Evolutionary conservation across 2,888 invertebrate genomes (phyloP), one percentile per base, ranked within the genome.

Genomic region (Ethmia dodecea): DNA sequence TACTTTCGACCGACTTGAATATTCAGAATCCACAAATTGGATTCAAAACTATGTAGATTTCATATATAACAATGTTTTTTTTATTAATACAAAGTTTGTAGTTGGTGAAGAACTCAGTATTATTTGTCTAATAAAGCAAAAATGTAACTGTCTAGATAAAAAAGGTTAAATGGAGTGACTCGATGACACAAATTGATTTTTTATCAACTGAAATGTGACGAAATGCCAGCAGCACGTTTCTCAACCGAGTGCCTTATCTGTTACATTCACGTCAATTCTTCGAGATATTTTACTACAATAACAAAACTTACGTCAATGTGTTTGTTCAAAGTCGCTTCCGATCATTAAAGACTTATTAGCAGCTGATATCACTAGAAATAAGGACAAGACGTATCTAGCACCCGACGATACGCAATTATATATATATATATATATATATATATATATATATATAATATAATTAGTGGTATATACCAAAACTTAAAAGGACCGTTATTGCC

Each of bases 101-200:
- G 10, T 6, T 11, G 5, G 3, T 26, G 4, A 26, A 10, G 6
- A 12, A 26, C 5, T 5, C 5, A 18, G 18, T 8, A 8, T 5
- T 5, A 25, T 22, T 9, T 13, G 13, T 22, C 10, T 31, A 30
- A 20, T 22, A 15, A 25, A 18, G 13, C 18, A 26, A 10, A 37
- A 31, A 32, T 13, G 29, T 10, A 13, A 5, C 24, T 18, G 14
- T 13, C 3, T 32, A 20, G 36, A 37, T 40, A 40, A 29, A 26
- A 54, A 44, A 60, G 60, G 61, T 60, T 60, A 68, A 64, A 59
- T 58, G 50, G 49, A 51, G 41, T 61, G 60, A 61, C 61, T 66
- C 48, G 50, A 61, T 80, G 80, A 80, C 79, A 78, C 64, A 80
- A 81, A 80, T 83, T 81, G 79, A 79, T 73, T 79, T 73, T 70